Conservation (phyloP, 2,797 vertebrate genomes). For the Dicrostonyx torquatus region DNA sequence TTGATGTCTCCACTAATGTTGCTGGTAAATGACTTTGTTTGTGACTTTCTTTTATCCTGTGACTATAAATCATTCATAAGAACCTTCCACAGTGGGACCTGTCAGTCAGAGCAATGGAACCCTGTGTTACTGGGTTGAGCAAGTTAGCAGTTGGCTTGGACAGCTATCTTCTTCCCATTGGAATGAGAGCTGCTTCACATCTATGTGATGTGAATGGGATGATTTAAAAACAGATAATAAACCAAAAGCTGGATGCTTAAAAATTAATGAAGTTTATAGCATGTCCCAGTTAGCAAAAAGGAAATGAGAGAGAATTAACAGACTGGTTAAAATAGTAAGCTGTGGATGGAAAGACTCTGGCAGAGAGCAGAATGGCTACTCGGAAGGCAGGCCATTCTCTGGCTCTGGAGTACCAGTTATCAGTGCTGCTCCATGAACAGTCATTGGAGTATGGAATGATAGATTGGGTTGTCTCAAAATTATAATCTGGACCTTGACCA, state of each 20-base stretch:
- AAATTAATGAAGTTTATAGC: background rate
- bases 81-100: too few relatives aligned
- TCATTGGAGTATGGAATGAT: background rate
- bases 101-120: too few relatives aligned
- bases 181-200: background rate
- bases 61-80: background rate
- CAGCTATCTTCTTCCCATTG: background rate
- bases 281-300: background rate
- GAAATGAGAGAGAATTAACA: background rate
- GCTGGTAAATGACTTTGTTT: background rate
- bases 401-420: background rate
- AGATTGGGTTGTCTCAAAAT: slow-evolving; percentile 14
- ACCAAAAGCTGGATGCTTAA: background rate
- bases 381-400: slow-evolving; percentile 36
- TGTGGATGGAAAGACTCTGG: background rate
- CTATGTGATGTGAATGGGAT: background rate
- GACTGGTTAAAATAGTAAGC: slow-evolving; percentile 38
- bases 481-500: background rate
- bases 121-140: background rate
- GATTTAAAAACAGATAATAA: background rate
- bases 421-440: background rate
- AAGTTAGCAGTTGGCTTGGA: background rate
- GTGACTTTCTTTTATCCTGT: background rate
- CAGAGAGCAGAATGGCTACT: background rate
- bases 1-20: too few relatives aligned